A percentile compares a stretch with the other conserved stretches of the same genome.
Evolutionary conservation across 2,888 invertebrate genomes (phyloP).

Genomic region (Polyommatus icarus): DNA sequence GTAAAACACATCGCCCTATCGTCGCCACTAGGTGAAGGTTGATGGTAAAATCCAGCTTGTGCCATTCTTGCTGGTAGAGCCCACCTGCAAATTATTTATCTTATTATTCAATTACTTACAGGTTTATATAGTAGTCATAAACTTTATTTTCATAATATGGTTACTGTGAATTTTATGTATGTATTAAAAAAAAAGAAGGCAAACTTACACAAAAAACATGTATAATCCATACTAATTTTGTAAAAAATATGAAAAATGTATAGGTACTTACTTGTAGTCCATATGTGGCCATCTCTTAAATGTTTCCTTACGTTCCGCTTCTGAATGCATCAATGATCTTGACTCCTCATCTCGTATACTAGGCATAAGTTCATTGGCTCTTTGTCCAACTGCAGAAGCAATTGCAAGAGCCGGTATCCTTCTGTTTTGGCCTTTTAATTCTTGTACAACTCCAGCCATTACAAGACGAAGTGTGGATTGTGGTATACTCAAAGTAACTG

Average conservation of each 20-base stretch:
- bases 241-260: too few relatives aligned
- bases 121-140: not conserved
- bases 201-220: too few relatives aligned
- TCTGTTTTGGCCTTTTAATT: slow-evolving; percentile 89
- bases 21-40: slow-evolving; percentile 93
- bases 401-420: slow-evolving; percentile 93
- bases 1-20: slow-evolving; percentile 98
- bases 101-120: slow-evolving; percentile 9
- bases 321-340: slow-evolving; percentile 90
- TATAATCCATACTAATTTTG: too few relatives aligned
- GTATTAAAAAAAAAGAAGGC: too few relatives aligned
- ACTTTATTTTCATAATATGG: not conserved
- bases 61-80: slow-evolving; percentile 98
- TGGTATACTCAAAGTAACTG: slow-evolving; percentile 90
- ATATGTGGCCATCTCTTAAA: slow-evolving; percentile 98
- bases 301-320: slow-evolving; percentile 93
- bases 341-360: slow-evolving; percentile 74
- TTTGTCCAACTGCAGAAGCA: slow-evolving; percentile 93
- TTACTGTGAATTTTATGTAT: too few relatives aligned
- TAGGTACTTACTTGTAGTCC: slow-evolving; percentile 91
- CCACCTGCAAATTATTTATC: slow-evolving; percentile 82
- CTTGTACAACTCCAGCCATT: slow-evolving; percentile 88
- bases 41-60: slow-evolving; percentile 97
- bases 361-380: slow-evolving; percentile 88
- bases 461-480: slow-evolving; percentile 89